phyloP scores from a whole-genome alignment of 2,797 vertebrate species.

The Muscicapa striata region DNA sequence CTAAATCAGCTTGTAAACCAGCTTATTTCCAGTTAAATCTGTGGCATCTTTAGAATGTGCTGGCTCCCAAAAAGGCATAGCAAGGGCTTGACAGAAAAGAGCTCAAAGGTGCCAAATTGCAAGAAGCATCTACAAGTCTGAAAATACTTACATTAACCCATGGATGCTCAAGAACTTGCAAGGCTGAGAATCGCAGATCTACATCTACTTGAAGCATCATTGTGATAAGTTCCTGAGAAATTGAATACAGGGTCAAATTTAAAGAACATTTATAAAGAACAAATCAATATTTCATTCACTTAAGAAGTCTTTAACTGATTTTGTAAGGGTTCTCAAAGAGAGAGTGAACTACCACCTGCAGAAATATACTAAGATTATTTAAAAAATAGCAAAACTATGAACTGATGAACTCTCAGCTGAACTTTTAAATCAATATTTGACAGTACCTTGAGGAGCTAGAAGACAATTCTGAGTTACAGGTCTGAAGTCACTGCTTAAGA shows the following conservation, averaged over 20 bases:
- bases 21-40: not conserved
- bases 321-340: not conserved
- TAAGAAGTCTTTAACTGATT: not conserved
- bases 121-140: not conserved
- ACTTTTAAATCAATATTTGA: conserved; percentile 4
- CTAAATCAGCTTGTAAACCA: not conserved
- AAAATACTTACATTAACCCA: conserved; percentile 94
- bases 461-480: not conserved
- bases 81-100: not conserved
- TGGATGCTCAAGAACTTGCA: conserved; percentile 92
- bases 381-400: not conserved
- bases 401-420: not conserved
- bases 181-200: conserved; percentile 89
- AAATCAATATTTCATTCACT: not conserved
- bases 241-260: not conserved
- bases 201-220: conserved; percentile 93
- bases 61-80: not conserved
- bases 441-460: conserved; percentile 25
- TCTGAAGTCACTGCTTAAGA: not conserved
- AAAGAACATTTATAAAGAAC: not conserved
- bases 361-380: not conserved
- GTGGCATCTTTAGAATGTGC: not conserved
- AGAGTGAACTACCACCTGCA: not conserved
- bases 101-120: not conserved
- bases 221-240: conserved; percentile 88